phyloP scores from a whole-genome alignment of 2,113 vertebrate genomes.

The Bungarus multicinctus region DNA sequence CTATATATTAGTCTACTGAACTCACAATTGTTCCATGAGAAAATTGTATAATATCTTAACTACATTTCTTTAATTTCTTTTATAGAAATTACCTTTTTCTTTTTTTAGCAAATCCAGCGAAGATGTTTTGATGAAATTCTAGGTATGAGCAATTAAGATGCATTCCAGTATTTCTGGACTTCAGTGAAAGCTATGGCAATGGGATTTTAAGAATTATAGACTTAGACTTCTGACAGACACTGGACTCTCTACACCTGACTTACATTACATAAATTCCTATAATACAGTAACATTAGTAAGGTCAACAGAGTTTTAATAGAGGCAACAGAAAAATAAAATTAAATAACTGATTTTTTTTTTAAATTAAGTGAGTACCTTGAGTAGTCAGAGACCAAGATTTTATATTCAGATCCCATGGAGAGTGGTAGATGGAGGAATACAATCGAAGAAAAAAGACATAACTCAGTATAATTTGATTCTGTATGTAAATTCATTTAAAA shows the following conservation, averaged over 20 bases:
- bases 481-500: neutral
- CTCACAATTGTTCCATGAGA: slow-evolving; percentile 7
- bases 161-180: neutral
- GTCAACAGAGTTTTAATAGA: neutral
- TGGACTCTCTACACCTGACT: neutral
- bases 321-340: neutral
- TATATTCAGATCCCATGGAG: neutral
- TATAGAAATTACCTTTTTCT: slow-evolving; percentile 23
- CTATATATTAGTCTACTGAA: neutral
- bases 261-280: neutral
- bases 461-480: neutral
- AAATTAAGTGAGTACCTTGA: neutral
- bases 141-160: neutral
- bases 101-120: neutral
- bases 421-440: neutral
- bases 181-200: neutral
- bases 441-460: neutral
- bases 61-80: neutral
- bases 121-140: neutral
- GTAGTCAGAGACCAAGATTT: neutral
- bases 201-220: neutral
- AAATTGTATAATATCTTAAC: neutral
- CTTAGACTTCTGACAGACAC: neutral
- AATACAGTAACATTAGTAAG: neutral
- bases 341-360: neutral